A percentile compares a stretch with the other conserved stretches of the same genome.
Conservation (phyloP, 2,888 invertebrate genomes). For the Tachina grossa region DNA sequence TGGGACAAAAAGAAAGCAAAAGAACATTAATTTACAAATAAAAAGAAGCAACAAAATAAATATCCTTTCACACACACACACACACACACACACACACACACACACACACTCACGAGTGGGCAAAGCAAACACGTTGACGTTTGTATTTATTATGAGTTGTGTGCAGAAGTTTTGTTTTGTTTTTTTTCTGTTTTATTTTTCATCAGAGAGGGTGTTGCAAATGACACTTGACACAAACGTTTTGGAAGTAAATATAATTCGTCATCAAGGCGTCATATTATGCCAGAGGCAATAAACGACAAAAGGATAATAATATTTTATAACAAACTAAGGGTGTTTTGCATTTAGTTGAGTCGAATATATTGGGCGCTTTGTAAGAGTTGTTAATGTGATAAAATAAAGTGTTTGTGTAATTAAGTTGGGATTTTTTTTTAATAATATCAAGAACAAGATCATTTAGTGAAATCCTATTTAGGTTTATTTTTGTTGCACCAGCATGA, state of each 20-base stretch:
- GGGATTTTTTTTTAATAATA: too few species aligned
- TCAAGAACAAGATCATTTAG: too few species aligned
- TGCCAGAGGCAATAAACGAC: slow-evolving; percentile 65
- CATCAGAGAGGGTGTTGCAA: slow-evolving; percentile 69
- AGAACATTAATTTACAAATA: slow-evolving; percentile 31
- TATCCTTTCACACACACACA: slow-evolving; percentile 23
- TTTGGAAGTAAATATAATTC: slow-evolving; percentile 72
- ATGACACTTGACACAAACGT: slow-evolving; percentile 71
- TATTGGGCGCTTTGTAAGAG: neutral
- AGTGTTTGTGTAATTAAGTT: too few species aligned
- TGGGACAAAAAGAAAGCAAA: slow-evolving; percentile 53
- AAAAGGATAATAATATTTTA: slow-evolving; percentile 64
- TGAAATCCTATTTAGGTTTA: too few species aligned
- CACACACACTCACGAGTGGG: too few species aligned
- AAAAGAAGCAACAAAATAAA: slow-evolving; percentile 47
- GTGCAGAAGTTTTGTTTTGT: slow-evolving; percentile 54
- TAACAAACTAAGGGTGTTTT: slow-evolving; percentile 50
- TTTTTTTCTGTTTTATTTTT: neutral
- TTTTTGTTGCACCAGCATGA: neutral
- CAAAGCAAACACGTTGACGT: neutral
- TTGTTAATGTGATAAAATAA: neutral
- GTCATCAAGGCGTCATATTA: slow-evolving; percentile 71
- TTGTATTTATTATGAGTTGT: slow-evolving; percentile 47
- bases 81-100: too few species aligned
- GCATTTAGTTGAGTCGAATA: slow-evolving; percentile 24